Evolutionary conservation across 2,888 invertebrate genomes (phyloP), one percentile per base, ranked within the genome.

Genomic region (Abrostola triplasia): DNA sequence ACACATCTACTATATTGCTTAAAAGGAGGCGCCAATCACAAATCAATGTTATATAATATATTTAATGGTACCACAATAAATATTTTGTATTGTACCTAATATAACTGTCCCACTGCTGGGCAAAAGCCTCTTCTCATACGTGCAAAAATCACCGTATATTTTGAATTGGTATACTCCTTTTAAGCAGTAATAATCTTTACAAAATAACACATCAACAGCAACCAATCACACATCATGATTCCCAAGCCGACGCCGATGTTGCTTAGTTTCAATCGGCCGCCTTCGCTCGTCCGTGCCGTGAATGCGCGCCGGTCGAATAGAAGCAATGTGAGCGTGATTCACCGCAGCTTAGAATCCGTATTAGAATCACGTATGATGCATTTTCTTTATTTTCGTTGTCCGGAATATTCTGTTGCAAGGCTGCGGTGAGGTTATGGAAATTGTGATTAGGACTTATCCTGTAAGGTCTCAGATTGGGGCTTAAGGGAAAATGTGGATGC

Each of bases 191-290:
- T 24, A 1, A 24, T 24, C 24, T 24, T 24, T 24, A 1, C 24
- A 24, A 24, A 24, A 24, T 24, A 24, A 24, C 24, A 24, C 24
- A 2, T 24, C 8, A 63, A 35, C 6, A n/a, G 51, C 49, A 7
- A 13, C 53, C 53, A 61, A 67, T 64, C 56, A 10, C 52, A 56
- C 63, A 79, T 76, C 73, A 59, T 56, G 73, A 52, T 51, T 51
- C 64, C 55, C 63, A 73, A 76, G 65, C 70, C 74, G 66, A 48
- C 59, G 55, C 56, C 74, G 77, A 77, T 73, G 67, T 67, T 77
- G 77, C 77, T 77, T 77, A 73, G 77, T 77, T 80, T 73, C 77
- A 80, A 66, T 74, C 64, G 78, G 60, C 64, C 64, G 61, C 62
- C 77, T 77, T 59, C 74, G 41, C 42, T 58, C 57, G 57, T 77